Evolutionary conservation across 2,113 vertebrate species (phyloP).

Genomic region (Dasypus novemcinctus): DNA sequence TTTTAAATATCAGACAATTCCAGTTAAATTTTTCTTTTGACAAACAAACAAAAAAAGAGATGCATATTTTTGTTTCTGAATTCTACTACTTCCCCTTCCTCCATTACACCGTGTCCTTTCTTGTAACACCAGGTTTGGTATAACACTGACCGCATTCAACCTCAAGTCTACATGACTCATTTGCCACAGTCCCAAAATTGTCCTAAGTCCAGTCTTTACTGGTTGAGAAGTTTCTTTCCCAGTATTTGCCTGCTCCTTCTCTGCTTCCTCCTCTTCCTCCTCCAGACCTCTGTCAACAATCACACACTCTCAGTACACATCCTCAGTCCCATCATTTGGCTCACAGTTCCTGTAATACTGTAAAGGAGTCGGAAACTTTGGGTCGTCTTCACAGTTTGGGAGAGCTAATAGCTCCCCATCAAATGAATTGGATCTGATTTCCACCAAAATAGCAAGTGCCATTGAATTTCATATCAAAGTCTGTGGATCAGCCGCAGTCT

Average conservation of each 20-base stretch:
- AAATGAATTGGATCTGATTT: conserved; percentile 41
- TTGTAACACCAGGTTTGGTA: conserved; percentile 82
- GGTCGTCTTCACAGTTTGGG: conserved; percentile 85
- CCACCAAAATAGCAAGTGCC: conserved; percentile 17
- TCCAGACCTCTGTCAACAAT: conserved; percentile 61
- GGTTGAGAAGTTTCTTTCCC: conserved; percentile 39
- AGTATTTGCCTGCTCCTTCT: conserved; percentile 22
- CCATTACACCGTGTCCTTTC: conserved; percentile 66
- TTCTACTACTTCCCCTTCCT: conserved; percentile 63
- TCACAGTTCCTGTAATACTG: conserved; percentile 75
- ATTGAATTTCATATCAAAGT: conserved; percentile 29
- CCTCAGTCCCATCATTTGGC: conserved; percentile 78
- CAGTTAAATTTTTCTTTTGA: conserved; percentile 85
- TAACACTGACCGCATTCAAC: conserved; percentile 79
- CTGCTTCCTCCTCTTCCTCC: conserved; percentile 13
- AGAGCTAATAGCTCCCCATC: conserved; percentile 61
- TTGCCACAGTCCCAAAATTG: conserved; percentile 73
- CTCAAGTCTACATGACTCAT: conserved; percentile 74
- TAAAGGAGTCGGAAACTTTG: conserved; percentile 74
- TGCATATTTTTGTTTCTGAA: conserved; percentile 79
- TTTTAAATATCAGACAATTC: conserved; percentile 89
- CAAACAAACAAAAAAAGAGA: conserved; percentile 79
- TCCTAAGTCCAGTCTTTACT: conserved; percentile 62
- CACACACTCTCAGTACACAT: conserved; percentile 78
- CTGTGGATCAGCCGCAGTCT: not conserved